Evolutionary conservation across 2,888 invertebrate genomes (phyloP).

Genomic region (Drosophila cognata): DNA sequence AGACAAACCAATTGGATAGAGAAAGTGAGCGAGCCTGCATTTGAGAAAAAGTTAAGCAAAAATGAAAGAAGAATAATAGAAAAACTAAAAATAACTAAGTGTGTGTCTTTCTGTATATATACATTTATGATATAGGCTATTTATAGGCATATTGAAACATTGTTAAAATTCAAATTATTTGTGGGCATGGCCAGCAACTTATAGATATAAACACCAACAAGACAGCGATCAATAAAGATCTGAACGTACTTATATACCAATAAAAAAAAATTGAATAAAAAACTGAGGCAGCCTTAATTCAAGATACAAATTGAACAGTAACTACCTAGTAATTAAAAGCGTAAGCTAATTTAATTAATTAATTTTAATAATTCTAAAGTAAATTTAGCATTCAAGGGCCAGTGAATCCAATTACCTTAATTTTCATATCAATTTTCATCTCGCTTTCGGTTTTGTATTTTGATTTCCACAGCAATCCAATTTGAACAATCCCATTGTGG

Average conservation of each 20-base stretch:
- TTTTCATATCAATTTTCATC: constrained; percentile 9
- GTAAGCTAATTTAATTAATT: background rate
- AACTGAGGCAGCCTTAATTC: constrained; percentile 21
- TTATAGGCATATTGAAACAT: constrained; percentile 12
- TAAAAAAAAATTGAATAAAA: background rate
- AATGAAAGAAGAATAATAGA: constrained; percentile 7
- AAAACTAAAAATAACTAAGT: constrained; percentile 30
- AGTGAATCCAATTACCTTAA: constrained; percentile 16
- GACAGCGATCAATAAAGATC: constrained; percentile 6
- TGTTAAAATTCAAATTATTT: constrained; percentile 33
- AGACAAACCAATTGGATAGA: background rate
- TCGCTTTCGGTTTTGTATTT: constrained; percentile 3
- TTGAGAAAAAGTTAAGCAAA: constrained; percentile 16
- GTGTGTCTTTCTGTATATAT: constrained; percentile 51
- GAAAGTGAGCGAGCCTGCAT: constrained; percentile 8
- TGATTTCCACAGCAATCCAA: constrained; percentile 19
- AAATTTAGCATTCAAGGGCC: background rate
- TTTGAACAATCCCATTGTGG: background rate
- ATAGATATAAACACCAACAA: constrained; percentile 8
- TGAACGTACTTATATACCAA: background rate
- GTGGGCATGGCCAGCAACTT: constrained; percentile 39
- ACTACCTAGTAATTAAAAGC: background rate
- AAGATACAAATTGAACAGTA: background rate
- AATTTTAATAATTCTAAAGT: background rate
- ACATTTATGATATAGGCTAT: constrained; percentile 24